A percentile compares a stretch with the other conserved stretches of the same genome.
These are phyloP conservation scores for Asbolus verrucosus DNA, from an alignment of 1,140 invertebrate species.

Conservation along the genomic window DNA sequence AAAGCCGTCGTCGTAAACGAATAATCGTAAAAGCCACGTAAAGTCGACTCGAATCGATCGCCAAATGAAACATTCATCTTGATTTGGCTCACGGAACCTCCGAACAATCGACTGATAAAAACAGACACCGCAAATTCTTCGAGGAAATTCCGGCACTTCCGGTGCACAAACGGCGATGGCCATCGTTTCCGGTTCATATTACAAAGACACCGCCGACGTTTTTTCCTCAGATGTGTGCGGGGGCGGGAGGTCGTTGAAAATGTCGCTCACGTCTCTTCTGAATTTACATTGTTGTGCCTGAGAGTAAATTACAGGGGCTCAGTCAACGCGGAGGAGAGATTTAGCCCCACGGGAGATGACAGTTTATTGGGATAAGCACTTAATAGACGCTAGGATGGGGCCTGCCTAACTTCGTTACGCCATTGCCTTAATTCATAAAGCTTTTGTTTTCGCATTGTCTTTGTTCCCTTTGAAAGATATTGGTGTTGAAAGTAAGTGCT, in stretches of 20 bases:
- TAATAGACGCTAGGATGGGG: constrained; percentile 57
- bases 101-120: constrained; percentile 47
- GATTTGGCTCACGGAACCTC: constrained; percentile 44
- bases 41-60: constrained; percentile 47
- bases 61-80: constrained; percentile 51
- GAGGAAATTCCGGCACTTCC: constrained; percentile 49
- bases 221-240: no score
- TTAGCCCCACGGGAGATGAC: constrained; percentile 59
- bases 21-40: constrained; percentile 51
- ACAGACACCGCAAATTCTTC: constrained; percentile 45
- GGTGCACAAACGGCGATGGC: constrained; percentile 44
- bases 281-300: constrained; percentile 61
- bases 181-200: constrained; percentile 34
- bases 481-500: constrained; percentile 55
- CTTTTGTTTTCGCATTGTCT: constrained; percentile 58
- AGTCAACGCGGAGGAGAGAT: constrained; percentile 55
- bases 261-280: constrained; percentile 57
- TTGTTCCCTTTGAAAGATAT: constrained; percentile 56
- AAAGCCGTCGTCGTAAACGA: constrained; percentile 47
- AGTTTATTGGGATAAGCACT: constrained; percentile 63
- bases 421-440: constrained; percentile 61
- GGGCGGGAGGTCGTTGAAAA: constrained; percentile 46
- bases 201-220: not conserved
- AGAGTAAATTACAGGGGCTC: constrained; percentile 59
- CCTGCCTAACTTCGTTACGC: constrained; percentile 59